phyloP scores from a whole-genome alignment of 37 sponge, comb jelly and placozoan genomes.

The Halisarca cf. caerulea region DNA sequence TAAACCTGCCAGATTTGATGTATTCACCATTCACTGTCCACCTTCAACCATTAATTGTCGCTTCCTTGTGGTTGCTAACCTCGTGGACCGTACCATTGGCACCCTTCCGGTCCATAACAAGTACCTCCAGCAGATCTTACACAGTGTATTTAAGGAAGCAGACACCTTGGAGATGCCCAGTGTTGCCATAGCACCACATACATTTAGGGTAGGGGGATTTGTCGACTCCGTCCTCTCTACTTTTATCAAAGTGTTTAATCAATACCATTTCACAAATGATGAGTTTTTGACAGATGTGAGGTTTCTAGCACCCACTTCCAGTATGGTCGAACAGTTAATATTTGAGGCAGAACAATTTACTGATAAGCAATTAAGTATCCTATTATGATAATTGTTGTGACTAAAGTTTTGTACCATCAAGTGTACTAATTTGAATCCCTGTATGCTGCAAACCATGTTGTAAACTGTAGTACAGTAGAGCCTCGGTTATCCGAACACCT shows the following conservation, averaged over 20 bases:
- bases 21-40: conserved; percentile 15
- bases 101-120: neutral
- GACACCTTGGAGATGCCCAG: conserved; percentile 28
- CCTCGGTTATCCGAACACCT: too few species aligned
- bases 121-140: conserved; percentile 26
- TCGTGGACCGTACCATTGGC: conserved; percentile 18
- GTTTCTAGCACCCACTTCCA: neutral
- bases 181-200: conserved; percentile 7
- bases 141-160: conserved; percentile 20
- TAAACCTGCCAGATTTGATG: conserved; percentile 20
- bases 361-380: too few species aligned
- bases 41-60: conserved; percentile 1
- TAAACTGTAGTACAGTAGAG: too few species aligned
- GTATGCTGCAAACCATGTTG: too few species aligned
- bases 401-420: too few species aligned
- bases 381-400: too few species aligned
- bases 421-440: too few species aligned
- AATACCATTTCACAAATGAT: conserved; percentile 12
- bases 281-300: conserved; percentile 7
- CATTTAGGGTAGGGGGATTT: conserved; percentile 18
- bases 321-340: too few species aligned
- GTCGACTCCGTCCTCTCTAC: neutral
- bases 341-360: too few species aligned
- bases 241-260: neutral
- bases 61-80: conserved; percentile 20